phyloP scores from a whole-genome alignment of 2,888 invertebrate genomes.

The Crioceris asparagi region DNA sequence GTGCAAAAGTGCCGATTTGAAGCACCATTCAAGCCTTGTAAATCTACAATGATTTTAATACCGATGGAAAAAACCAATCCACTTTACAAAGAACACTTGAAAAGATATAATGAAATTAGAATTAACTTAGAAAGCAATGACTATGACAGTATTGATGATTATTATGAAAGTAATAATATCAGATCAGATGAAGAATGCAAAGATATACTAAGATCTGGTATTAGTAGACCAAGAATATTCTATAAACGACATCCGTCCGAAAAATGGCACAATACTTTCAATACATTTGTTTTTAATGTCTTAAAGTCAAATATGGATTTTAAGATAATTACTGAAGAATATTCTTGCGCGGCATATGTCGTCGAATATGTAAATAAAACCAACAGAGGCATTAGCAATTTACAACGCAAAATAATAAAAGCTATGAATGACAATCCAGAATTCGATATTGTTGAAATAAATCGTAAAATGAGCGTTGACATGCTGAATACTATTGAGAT shows the following conservation, averaged over 20 bases:
- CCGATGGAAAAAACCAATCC: conserved; percentile 16
- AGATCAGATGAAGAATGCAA: conserved; percentile 20
- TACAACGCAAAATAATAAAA: neutral
- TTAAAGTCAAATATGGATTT: neutral
- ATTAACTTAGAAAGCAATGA: conserved; percentile 15
- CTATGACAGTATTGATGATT: conserved; percentile 16
- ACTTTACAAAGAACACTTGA: conserved; percentile 2
- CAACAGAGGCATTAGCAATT: neutral
- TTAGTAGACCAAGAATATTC: neutral
- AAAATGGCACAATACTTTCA: neutral
- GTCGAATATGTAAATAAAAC: too few species aligned
- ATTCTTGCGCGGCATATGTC: too few species aligned
- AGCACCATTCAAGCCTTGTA: conserved; percentile 26
- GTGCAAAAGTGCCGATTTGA: conserved; percentile 23
- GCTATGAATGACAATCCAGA: conserved; percentile 1
- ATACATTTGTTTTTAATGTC: neutral
- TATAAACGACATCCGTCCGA: neutral
- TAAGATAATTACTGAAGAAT: conserved; percentile 30
- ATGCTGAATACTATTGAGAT: neutral
- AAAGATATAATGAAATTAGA: conserved; percentile 4
- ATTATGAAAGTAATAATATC: conserved; percentile 14
- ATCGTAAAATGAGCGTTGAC: conserved; percentile 1
- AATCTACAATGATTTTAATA: conserved; percentile 20
- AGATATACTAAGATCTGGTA: conserved; percentile 18
- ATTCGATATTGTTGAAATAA: too few species aligned